These are phyloP conservation scores for Caretta caretta DNA, from an alignment of 2,113 vertebrate genomes.

Conservation along the genomic window DNA sequence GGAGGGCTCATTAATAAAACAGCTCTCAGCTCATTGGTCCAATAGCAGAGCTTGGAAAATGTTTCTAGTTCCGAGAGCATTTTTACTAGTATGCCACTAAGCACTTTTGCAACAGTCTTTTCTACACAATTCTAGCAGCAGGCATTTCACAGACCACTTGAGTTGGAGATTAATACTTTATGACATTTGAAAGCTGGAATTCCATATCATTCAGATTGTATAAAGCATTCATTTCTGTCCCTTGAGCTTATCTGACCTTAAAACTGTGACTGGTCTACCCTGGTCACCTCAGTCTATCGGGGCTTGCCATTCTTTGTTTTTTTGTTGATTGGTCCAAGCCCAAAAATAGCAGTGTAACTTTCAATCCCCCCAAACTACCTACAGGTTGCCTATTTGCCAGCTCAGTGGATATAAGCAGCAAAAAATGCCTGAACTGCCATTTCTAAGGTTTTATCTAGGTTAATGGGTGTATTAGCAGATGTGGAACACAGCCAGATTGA, in stretches of 20 bases:
- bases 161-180: constrained; percentile 26
- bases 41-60: neutral
- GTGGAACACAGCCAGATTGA: neutral
- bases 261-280: neutral
- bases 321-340: neutral
- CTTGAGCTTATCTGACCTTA: constrained; percentile 19
- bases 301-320: neutral
- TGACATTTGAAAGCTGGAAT: constrained; percentile 40
- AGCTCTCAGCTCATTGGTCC: neutral
- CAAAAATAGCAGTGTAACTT: neutral
- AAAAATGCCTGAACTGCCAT: neutral
- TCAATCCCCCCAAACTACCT: neutral
- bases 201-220: neutral
- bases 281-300: neutral
- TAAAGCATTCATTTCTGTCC: constrained; percentile 1
- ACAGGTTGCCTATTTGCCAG: neutral
- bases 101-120: neutral
- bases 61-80: neutral
- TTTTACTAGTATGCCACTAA: neutral
- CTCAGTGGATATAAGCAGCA: neutral
- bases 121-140: neutral
- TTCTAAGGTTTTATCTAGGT: neutral
- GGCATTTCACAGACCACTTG: neutral
- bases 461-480: neutral
- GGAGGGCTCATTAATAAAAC: neutral